Evolutionary conservation across 2,888 invertebrate genomes (phyloP).

Genomic region (Acrobasis repandana): DNA sequence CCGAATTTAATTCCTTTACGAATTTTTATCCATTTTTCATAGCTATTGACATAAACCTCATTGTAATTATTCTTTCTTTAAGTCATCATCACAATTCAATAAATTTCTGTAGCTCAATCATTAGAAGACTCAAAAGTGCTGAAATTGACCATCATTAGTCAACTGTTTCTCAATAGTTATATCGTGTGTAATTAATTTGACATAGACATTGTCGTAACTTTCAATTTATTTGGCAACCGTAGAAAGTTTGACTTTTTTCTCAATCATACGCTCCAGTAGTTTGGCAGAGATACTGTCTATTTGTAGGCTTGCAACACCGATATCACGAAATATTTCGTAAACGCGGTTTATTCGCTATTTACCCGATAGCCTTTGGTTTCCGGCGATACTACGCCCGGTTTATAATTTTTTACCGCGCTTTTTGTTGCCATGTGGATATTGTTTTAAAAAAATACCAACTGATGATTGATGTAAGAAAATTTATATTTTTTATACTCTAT

Average conservation of each 20-base stretch:
- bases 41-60: no score
- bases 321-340: slow-evolving; percentile 67
- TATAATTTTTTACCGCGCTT: slow-evolving; percentile 33
- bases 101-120: background rate
- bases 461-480: background rate
- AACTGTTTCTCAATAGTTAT: slow-evolving; percentile 27
- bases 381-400: slow-evolving; percentile 45
- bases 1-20: no score
- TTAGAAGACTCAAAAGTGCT: background rate
- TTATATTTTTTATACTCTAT: no score
- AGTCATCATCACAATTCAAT: background rate
- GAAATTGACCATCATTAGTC: slow-evolving; percentile 14
- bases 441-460: background rate
- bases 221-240: slow-evolving; percentile 65
- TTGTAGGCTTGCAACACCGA: slow-evolving; percentile 72
- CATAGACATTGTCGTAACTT: slow-evolving; percentile 63
- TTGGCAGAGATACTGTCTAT: slow-evolving; percentile 61
- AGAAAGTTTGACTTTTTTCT: slow-evolving; percentile 76
- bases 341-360: slow-evolving; percentile 41
- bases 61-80: background rate
- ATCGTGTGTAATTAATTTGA: slow-evolving; percentile 36
- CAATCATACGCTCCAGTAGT: slow-evolving; percentile 80
- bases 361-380: slow-evolving; percentile 44
- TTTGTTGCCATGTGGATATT: slow-evolving; percentile 12
- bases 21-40: no score